A percentile compares a stretch with the other conserved stretches of the same genome.
phyloP scores from a whole-genome alignment of 2,797 vertebrate genomes.

The Neostethus bicornis region DNA sequence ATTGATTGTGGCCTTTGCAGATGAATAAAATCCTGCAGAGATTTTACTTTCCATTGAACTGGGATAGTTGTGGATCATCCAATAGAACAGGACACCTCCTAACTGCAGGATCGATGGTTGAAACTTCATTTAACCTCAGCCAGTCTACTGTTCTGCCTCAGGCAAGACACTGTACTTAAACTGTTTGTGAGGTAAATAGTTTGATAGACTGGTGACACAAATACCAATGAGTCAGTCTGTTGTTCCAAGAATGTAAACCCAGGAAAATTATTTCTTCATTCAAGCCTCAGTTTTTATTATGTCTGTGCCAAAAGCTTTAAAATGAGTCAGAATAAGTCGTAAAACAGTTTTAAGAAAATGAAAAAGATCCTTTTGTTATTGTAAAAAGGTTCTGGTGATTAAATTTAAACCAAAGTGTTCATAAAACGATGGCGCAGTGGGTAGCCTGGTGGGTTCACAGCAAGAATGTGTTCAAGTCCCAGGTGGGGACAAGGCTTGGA shows the following conservation, averaged over 20 bases:
- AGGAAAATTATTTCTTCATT: neutral
- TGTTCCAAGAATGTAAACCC: neutral
- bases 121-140: neutral
- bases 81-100: too few species aligned
- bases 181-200: too few species aligned
- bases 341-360: neutral
- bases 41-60: neutral
- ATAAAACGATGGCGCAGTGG: too few species aligned
- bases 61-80: too few species aligned
- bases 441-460: too few species aligned
- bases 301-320: neutral
- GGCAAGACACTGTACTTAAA: neutral
- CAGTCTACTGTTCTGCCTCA: too few species aligned
- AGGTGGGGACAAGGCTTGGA: too few species aligned
- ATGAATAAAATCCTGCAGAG: neutral
- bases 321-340: neutral
- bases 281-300: too few species aligned
- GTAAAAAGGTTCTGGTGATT: slow-evolving; percentile 13
- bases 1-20: neutral
- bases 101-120: neutral
- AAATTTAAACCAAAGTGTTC: slow-evolving; percentile 51
- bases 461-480: too few species aligned
- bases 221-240: too few species aligned
- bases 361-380: slow-evolving; percentile 18
- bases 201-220: neutral